phyloP scores from a whole-genome alignment of 2,888 invertebrate genomes.

The Orthonychiurus folsomi region DNA sequence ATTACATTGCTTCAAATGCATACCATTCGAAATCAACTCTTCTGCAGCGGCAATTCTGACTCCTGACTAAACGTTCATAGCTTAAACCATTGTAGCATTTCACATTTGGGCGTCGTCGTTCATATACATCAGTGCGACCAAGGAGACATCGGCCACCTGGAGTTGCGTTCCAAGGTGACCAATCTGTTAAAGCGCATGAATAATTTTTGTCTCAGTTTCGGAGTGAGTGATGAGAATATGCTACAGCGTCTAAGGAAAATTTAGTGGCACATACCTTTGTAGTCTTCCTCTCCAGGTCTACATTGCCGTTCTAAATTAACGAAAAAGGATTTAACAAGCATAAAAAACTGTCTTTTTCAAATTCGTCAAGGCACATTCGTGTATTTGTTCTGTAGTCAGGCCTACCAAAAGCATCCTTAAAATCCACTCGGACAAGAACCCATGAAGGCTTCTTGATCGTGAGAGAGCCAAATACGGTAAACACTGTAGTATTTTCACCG shows the following conservation, averaged over 20 bases:
- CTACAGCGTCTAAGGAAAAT: too few relatives aligned
- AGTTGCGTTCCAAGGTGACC: constrained; percentile 62
- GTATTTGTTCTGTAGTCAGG: too few relatives aligned
- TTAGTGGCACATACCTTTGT: constrained; percentile 54
- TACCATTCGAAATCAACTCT: constrained; percentile 73
- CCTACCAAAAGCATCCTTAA: constrained; percentile 51
- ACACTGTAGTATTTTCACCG: constrained; percentile 83
- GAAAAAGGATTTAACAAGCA: too few relatives aligned
- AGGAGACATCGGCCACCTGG: constrained; percentile 59
- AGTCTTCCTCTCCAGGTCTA: constrained; percentile 63
- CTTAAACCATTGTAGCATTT: constrained; percentile 73
- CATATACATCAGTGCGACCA: constrained; percentile 66
- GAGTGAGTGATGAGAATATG: too few relatives aligned
- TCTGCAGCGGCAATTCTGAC: constrained; percentile 68
- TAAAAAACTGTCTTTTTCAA: too few relatives aligned
- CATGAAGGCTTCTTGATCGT: constrained; percentile 60
- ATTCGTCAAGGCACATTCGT: too few relatives aligned
- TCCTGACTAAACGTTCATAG: constrained; percentile 60
- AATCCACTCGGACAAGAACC: constrained; percentile 69
- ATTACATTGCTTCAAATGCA: constrained; percentile 26
- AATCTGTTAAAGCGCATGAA: too few relatives aligned
- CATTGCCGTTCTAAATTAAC: constrained; percentile 53
- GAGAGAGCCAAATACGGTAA: constrained; percentile 78
- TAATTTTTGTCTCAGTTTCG: too few relatives aligned
- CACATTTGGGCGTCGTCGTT: constrained; percentile 61